These are phyloP conservation scores for Acanthiza pusilla DNA, from an alignment of 2,797 vertebrate genomes.

Conservation along the genomic window DNA sequence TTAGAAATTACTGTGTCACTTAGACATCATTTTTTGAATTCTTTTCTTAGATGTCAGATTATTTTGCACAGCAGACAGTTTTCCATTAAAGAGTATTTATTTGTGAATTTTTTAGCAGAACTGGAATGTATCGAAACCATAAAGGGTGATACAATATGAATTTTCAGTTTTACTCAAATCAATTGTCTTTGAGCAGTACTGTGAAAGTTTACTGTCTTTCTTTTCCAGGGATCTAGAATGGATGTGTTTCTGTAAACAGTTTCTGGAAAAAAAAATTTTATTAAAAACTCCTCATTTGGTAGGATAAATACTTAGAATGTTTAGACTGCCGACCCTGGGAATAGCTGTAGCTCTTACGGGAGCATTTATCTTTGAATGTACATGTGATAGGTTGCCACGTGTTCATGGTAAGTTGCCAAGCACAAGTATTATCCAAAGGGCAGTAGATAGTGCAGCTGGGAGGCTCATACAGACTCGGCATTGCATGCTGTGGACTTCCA, in stretches of 20 bases:
- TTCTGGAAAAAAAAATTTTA: neutral
- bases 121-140: neutral
- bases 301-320: neutral
- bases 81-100: neutral
- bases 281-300: neutral
- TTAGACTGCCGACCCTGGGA: neutral
- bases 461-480: neutral
- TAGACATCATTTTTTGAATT: neutral
- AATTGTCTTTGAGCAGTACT: neutral
- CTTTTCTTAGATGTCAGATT: neutral
- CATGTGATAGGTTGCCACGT: conserved; percentile 1
- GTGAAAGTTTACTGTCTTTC: neutral
- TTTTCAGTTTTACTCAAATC: neutral
- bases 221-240: neutral
- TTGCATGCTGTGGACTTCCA: neutral
- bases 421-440: neutral
- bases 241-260: neutral
- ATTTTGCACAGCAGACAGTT: neutral
- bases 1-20: neutral
- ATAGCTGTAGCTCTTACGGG: neutral
- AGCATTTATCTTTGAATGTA: conserved; percentile 30
- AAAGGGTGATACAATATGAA: neutral
- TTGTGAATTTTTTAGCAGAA: neutral
- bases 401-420: neutral
- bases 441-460: neutral